Evolutionary conservation across 2,113 vertebrate genomes (phyloP).

Genomic region (Myiozetetes cayanensis): DNA sequence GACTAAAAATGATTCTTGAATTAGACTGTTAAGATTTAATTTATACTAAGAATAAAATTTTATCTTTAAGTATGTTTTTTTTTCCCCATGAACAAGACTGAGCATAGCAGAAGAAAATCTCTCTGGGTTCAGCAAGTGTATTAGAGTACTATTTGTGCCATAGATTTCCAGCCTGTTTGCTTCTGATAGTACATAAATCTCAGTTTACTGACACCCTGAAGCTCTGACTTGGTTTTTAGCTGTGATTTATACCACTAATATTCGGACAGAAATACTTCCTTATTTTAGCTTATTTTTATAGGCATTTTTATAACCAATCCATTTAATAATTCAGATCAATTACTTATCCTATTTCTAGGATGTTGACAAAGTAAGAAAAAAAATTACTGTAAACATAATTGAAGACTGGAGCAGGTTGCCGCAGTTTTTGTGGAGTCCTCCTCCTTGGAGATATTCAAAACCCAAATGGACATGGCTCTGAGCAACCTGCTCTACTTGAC

Average conservation of each 20-base stretch:
- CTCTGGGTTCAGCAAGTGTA: not conserved
- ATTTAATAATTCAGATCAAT: constrained; percentile 61
- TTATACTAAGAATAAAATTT: not conserved
- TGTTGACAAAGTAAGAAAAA: constrained; percentile 1
- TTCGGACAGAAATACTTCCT: constrained; percentile 18
- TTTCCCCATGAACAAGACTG: not conserved
- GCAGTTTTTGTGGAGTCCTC: not conserved
- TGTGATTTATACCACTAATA: constrained; percentile 55
- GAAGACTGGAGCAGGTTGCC: not conserved
- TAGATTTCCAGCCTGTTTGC: constrained; percentile 35
- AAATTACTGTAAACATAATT: not conserved
- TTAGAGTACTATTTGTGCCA: constrained; percentile 20
- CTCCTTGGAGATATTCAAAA: not conserved
- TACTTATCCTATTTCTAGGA: constrained; percentile 18
- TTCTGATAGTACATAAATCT: constrained; percentile 37
- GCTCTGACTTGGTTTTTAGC: constrained; percentile 21
- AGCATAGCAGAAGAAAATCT: not conserved
- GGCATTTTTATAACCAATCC: constrained; percentile 27
- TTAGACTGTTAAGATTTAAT: not conserved
- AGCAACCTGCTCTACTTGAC: not conserved
- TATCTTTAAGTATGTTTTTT: not conserved
- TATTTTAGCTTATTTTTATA: constrained; percentile 33
- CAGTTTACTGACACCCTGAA: constrained; percentile 25
- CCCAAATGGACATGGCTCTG: not conserved
- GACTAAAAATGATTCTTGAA: not conserved